Base-by-base conservation (phyloP, 2,888 invertebrate species). In the Lepidochrysops patricia region DNA sequence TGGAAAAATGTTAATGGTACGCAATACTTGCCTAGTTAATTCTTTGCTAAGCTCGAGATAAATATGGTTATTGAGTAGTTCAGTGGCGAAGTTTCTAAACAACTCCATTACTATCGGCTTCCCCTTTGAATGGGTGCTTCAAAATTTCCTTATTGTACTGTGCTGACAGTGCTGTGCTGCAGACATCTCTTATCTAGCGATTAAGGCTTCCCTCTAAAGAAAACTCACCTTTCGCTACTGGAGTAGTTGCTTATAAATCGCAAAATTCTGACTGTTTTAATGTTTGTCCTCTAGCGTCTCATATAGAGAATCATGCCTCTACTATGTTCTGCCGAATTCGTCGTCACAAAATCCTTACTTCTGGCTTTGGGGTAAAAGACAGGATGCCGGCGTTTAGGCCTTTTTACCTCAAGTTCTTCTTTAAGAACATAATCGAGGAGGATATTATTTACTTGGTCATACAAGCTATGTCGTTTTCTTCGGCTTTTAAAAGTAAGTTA, bases 401-500 rank as follows among this genome's bases (percentile, higher is more conserved):
- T 0, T 96, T 95, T 73, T 90, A 93, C 50, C 82, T 96, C 59
- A 93, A 92, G 12, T 80, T 96, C 57, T 91, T 91, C 2, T 93
- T 96, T 67, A 92, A 93, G 66, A 92, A 93, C 64, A 82, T 92
- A 50, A 84, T 89, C 4, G 77, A 84, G 0, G 77, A 79, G 1
- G 89, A 89, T 62, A 90, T 90, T 13, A 90, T 91, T 71, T 91
- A 93, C 70, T 78, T 94, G 27, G 91, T 95, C 48, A 92, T 96
- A 62, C 92, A 93, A 60, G 96, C 96, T 1, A 91, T 92, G 2
- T 93, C 93, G 0, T 91, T 96, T 29, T 90, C 88, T 68, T 93
- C 96, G 6, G 93, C 94, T 12, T 97, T 95, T 76, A 94, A 92
- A 91, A 91, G 97, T 96, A 85, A 82, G 84, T 77, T n/a, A 4